Base-by-base conservation (phyloP, 2,888 invertebrate species). In the Congeria kusceri region DNA sequence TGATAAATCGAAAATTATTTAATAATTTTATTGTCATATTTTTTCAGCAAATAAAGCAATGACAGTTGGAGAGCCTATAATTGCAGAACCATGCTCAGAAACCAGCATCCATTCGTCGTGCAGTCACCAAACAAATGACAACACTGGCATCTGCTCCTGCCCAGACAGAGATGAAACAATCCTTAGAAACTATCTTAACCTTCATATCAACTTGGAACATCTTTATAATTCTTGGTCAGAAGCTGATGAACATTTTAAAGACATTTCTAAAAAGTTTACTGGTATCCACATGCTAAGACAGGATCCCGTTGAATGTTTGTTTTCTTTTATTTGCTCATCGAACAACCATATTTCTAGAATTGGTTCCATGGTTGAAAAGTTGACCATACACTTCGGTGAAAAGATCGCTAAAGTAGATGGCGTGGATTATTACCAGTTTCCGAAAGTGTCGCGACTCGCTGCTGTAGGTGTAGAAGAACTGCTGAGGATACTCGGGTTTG, bases 271-370 rank as follows among this genome's bases (percentile, higher is more conserved):
- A n/a, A 73, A 87, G 20, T 96, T 96, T 89, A 95, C 79, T 57
- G 98, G 98, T 0, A 96, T 99, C n/a, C 95, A 99, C 88, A 97
- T 99, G 91, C 94, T 99, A 61, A 94, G 96, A 70, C 99, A 99
- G 93, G 97, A 98, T 88, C 96, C 98, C 0, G 95, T 97, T 0
- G 99, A 99, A 93, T 98, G 97, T 94, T 94, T 99, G 15, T 97
- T 99, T 92, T 96, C 98, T 13, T 99, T 99, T 92, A 98, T 99
- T 88, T 99, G 99, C 93, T 99, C 99, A 68, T 97, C 98, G 77
- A 99, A 99, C 93, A 99, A 99, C 94, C 96, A 99, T 92, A 98
- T 99, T 87, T 95, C 95, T 81, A 84, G 98, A 88, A 99, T 99
- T 91, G 96, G 97, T 25, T 95, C 95, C 58, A 97, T 99, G 97